Percentiles rank a stretch among this genome's conserved stretches.
phyloP scores from a whole-genome alignment of 2,888 invertebrate species.

The Spatulosminthurus flaviceps region DNA sequence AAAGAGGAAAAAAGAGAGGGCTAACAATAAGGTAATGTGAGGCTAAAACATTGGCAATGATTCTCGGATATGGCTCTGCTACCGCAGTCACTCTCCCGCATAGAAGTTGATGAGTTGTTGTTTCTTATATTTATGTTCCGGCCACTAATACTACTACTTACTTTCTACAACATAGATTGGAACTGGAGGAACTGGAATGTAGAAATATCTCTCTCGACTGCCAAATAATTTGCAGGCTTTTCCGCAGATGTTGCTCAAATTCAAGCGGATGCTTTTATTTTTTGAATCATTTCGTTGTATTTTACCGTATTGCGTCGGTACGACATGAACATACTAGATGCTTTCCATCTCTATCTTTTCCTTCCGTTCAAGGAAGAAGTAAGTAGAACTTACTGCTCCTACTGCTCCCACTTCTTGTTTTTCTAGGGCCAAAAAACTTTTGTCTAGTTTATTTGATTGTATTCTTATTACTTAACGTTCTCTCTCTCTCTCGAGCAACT shows the following conservation, averaged over 20 bases:
- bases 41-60: slow-evolving; percentile 15
- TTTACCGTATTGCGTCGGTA: neutral
- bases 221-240: slow-evolving; percentile 33
- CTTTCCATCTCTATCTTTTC: neutral
- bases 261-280: slow-evolving; percentile 27
- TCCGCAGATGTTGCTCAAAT: slow-evolving; percentile 47
- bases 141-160: no score
- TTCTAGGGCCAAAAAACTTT: neutral
- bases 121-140: no score
- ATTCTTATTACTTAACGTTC: slow-evolving; percentile 22
- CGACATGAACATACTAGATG: no score
- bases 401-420: no score
- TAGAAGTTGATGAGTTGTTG: neutral
- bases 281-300: neutral
- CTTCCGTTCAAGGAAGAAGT: no score
- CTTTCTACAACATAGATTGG: neutral
- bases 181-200: slow-evolving; percentile 10
- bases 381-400: neutral
- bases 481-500: neutral
- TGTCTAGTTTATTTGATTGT: slow-evolving; percentile 6
- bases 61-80: neutral
- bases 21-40: neutral
- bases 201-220: slow-evolving; percentile 39
- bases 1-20: neutral
- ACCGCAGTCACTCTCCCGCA: neutral